A percentile compares a stretch with the other conserved stretches of the same genome.
Conservation (phyloP, 2,888 invertebrate species). For the Theretra japonica region DNA sequence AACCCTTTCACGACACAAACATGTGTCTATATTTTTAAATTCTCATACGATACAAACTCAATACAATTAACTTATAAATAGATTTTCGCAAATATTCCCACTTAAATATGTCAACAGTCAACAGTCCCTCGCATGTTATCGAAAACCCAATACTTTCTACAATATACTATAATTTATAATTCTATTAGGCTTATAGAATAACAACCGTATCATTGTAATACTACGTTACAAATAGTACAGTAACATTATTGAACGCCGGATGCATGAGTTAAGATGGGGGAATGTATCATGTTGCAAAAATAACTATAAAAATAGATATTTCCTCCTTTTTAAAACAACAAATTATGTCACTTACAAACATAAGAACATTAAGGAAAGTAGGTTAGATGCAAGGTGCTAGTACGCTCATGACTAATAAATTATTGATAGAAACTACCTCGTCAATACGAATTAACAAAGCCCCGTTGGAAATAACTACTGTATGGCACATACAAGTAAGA, state of each 20-base stretch:
- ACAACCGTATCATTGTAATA: too few relatives aligned
- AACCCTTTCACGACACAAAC: too few relatives aligned
- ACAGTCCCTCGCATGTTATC: not conserved
- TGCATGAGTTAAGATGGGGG: slow-evolving; percentile 63
- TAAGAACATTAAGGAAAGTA: not conserved
- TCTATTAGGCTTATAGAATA: too few relatives aligned
- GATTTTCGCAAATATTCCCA: not conserved
- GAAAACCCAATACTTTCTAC: too few relatives aligned
- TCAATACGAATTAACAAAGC: not conserved
- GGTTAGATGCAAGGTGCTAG: not conserved
- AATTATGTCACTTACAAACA: not conserved
- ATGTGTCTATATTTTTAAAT: too few relatives aligned
- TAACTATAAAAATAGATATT: slow-evolving; percentile 62
- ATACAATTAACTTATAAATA: too few relatives aligned
- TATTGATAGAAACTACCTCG: not conserved
- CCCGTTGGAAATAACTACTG: not conserved
- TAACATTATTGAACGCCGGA: slow-evolving; percentile 47
- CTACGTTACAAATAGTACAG: not conserved
- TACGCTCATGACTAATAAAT: not conserved
- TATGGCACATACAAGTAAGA: not conserved
- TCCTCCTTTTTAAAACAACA: slow-evolving; percentile 45
- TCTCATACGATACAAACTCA: too few relatives aligned
- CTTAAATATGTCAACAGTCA: not conserved
- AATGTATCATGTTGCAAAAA: slow-evolving; percentile 63
- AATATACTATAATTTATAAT: not conserved